A percentile compares a stretch with the other conserved stretches of the same genome.
Conservation (phyloP, 2,113 vertebrate genomes). For the Seriola quinqueradiata region DNA sequence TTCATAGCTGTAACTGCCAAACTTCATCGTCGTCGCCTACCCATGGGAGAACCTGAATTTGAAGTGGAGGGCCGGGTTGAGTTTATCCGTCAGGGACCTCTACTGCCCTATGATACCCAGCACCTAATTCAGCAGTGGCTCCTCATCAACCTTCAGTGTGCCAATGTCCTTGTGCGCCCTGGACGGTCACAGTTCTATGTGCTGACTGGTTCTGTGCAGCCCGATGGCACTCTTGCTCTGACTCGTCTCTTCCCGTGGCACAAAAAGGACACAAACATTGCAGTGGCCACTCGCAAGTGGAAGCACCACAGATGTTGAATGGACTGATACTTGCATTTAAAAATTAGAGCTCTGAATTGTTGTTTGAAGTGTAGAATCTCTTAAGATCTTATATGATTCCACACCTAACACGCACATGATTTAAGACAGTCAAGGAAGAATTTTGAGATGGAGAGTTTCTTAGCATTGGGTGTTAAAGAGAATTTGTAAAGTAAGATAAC, state of each 20-base stretch:
- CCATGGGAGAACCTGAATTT: conserved; percentile 81
- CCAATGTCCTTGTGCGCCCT: conserved; percentile 78
- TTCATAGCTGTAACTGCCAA: conserved; percentile 89
- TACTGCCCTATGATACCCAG: conserved; percentile 89
- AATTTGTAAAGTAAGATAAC: conserved; percentile 11
- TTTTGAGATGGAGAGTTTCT: not conserved
- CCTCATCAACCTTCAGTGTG: conserved; percentile 88
- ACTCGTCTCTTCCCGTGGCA: conserved; percentile 89
- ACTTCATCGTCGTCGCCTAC: conserved; percentile 81
- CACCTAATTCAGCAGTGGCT: conserved; percentile 90
- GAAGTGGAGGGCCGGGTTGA: conserved; percentile 88
- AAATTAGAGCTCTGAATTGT: conserved; percentile 10
- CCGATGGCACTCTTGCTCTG: conserved; percentile 80
- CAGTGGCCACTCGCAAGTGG: conserved; percentile 88
- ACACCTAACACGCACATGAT: not conserved
- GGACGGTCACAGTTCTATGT: conserved; percentile 87
- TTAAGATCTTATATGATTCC: not conserved
- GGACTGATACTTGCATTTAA: not conserved
- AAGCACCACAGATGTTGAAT: conserved; percentile 88
- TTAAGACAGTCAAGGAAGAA: not conserved
- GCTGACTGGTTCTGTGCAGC: conserved; percentile 84
- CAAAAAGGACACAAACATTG: conserved; percentile 86
- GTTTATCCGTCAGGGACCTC: conserved; percentile 86
- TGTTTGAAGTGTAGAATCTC: conserved; percentile 7
- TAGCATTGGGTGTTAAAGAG: not conserved